Percentiles rank a stretch among this genome's conserved stretches.
phyloP scores from a whole-genome alignment of 1,140 invertebrate species.

The Heliothis subflexa region DNA sequence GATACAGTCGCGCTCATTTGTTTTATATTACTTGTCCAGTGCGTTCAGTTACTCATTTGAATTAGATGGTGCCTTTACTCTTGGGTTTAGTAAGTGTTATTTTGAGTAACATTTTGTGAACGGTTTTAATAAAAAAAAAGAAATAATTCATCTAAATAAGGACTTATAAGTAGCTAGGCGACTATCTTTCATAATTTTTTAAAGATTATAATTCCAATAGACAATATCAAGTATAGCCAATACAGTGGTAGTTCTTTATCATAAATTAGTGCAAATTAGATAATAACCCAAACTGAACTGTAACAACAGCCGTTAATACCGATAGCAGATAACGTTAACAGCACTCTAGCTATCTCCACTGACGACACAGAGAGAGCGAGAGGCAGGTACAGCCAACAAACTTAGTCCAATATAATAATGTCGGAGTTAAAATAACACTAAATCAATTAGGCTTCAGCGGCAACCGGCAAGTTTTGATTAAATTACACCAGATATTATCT shows the following conservation, averaged over 20 bases:
- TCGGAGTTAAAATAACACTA: constrained; percentile 46
- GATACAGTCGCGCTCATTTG: background rate
- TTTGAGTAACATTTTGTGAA: too few species aligned
- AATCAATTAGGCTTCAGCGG: constrained; percentile 41
- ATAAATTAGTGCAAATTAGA: background rate
- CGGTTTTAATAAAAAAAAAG: too few species aligned
- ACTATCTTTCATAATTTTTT: too few species aligned
- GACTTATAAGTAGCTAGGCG: too few species aligned
- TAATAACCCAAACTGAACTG: background rate
- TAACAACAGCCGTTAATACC: background rate
- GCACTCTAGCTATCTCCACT: background rate
- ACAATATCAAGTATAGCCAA: too few species aligned
- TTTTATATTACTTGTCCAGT: background rate
- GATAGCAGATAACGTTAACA: background rate
- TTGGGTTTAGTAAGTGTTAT: too few species aligned
- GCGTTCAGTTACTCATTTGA: background rate
- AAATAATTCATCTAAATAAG: too few species aligned
- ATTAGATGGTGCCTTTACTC: too few species aligned
- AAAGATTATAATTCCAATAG: too few species aligned
- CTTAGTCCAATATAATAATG: constrained; percentile 14
- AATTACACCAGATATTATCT: constrained; percentile 50
- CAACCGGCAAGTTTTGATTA: constrained; percentile 49
- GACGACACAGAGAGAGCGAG: too few species aligned
- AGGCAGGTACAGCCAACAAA: background rate
- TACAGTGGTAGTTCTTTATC: too few species aligned